Evolutionary conservation across 2,797 vertebrate species (phyloP).

Genomic region (Fratercula arctica): DNA sequence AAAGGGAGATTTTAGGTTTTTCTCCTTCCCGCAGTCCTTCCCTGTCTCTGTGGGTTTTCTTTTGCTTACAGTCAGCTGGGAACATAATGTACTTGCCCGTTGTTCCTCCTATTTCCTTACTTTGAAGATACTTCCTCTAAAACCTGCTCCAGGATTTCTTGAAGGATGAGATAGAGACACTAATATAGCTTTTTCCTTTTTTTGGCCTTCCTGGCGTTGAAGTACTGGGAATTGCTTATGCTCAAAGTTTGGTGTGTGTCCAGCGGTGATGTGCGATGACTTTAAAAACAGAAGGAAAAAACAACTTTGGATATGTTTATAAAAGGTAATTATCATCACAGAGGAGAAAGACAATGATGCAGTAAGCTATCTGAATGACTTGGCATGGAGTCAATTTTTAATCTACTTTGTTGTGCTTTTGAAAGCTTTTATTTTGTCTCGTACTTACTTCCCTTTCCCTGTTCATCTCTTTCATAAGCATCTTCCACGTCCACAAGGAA

Average conservation of each 20-base stretch:
- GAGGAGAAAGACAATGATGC: constrained; percentile 32
- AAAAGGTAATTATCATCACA: neutral
- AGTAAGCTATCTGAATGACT: constrained; percentile 39
- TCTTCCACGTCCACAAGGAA: neutral
- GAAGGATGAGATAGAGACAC: constrained; percentile 54
- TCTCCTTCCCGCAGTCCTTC: neutral
- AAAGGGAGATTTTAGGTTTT: neutral
- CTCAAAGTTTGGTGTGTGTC: neutral
- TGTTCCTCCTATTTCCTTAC: constrained; percentile 55
- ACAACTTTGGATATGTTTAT: constrained; percentile 56
- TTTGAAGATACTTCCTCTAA: constrained; percentile 64
- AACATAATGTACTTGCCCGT: constrained; percentile 15
- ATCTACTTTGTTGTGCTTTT: neutral
- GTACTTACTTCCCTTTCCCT: constrained; percentile 10
- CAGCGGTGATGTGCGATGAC: constrained; percentile 1
- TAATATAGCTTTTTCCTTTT: neutral
- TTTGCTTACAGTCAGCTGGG: constrained; percentile 16
- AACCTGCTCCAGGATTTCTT: constrained; percentile 60
- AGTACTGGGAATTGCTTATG: constrained; percentile 18
- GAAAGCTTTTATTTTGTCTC: neutral
- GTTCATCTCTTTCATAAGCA: neutral
- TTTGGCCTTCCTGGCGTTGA: constrained; percentile 39
- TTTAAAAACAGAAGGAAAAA: constrained; percentile 51
- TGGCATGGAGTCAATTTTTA: constrained; percentile 24
- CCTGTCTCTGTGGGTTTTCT: neutral